Conservation (phyloP, 2,888 invertebrate species). For the Drymonia ruficornis region DNA sequence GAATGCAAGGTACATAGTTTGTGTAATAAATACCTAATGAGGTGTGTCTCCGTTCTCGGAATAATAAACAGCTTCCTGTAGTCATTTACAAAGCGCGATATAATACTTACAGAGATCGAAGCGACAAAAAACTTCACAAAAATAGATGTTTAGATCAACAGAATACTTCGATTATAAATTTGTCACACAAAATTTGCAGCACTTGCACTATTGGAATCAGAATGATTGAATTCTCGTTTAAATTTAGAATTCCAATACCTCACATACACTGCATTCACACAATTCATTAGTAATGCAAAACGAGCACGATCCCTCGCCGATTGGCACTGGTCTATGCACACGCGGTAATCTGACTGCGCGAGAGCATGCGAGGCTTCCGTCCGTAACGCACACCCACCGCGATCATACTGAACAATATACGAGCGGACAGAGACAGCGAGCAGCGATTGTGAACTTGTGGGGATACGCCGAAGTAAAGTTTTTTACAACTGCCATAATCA, state of each 20-base stretch:
- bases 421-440: conserved; percentile 40
- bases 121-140: background rate
- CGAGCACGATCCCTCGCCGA: conserved; percentile 23
- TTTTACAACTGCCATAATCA: background rate
- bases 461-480: background rate
- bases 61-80: conserved; percentile 26
- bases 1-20: conserved; percentile 9
- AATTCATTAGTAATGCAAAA: background rate
- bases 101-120: conserved; percentile 1
- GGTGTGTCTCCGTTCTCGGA: conserved; percentile 14
- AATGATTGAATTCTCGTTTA: background rate
- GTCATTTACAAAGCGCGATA: conserved; percentile 10
- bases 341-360: conserved; percentile 56
- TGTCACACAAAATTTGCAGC: background rate
- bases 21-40: conserved; percentile 20
- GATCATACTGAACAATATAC: conserved; percentile 39
- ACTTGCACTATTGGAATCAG: background rate
- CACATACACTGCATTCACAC: background rate
- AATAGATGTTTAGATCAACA: background rate
- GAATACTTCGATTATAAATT: background rate
- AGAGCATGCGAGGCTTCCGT: conserved; percentile 67
- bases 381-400: conserved; percentile 52
- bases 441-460: conserved; percentile 16
- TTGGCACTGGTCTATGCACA: conserved; percentile 45
- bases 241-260: background rate